These are phyloP conservation scores for Adoxophyes honmai DNA, from an alignment of 1,140 invertebrate genomes.

Conservation along the genomic window DNA sequence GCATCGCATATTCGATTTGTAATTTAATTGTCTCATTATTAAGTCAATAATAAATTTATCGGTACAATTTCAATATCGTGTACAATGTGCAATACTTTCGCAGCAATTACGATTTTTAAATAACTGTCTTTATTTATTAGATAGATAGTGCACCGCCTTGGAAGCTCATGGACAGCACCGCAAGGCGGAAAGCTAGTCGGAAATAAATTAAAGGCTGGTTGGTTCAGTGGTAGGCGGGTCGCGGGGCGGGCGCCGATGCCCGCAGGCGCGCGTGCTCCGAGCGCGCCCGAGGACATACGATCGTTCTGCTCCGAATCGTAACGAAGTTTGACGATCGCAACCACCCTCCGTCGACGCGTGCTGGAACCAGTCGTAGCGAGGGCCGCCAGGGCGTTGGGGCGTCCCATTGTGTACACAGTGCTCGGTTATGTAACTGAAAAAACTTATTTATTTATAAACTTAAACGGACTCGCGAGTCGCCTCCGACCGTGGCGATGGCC, in stretches of 20 bases:
- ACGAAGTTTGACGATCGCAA: constrained; percentile 68
- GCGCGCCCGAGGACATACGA: constrained; percentile 60
- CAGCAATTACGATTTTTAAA: too few relatives aligned
- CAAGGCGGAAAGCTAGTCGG: constrained; percentile 19
- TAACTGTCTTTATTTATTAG: too few relatives aligned
- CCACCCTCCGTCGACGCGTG: constrained; percentile 65
- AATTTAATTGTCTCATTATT: too few relatives aligned
- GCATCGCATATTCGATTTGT: too few relatives aligned
- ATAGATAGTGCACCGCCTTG: neutral
- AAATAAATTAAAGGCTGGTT: constrained; percentile 58
- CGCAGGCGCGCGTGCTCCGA: constrained; percentile 69
- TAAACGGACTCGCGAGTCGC: constrained; percentile 33
- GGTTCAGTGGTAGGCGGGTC: constrained; percentile 54
- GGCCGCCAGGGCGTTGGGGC: constrained; percentile 66
- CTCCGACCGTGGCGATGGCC: constrained; percentile 20
- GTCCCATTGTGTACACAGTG: constrained; percentile 54
- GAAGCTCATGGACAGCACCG: neutral
- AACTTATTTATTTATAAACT: constrained; percentile 74
- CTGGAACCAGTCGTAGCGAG: constrained; percentile 68
- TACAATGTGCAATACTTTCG: too few relatives aligned
- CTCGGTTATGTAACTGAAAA: constrained; percentile 73
- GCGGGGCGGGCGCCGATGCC: constrained; percentile 59
- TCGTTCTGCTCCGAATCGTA: constrained; percentile 65
- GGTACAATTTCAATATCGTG: too few relatives aligned
- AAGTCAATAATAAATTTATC: too few relatives aligned